A percentile compares a stretch with the other conserved stretches of the same genome.
Evolutionary conservation across 2,888 invertebrate species (phyloP).

Genomic region (Thymelicus acteon): DNA sequence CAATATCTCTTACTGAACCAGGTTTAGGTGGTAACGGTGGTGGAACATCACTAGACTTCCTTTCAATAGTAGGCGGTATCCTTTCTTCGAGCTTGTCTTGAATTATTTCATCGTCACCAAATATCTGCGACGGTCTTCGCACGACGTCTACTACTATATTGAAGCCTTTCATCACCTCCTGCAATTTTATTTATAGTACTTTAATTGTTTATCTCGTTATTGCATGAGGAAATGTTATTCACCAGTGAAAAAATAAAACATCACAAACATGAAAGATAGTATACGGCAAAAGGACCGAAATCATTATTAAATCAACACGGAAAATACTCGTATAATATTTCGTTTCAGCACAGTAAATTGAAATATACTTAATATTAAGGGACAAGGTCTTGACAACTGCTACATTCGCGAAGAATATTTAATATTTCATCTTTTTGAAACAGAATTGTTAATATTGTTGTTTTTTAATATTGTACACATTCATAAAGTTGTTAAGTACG

Average conservation of each 20-base stretch:
- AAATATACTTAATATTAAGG: conserved; percentile 50
- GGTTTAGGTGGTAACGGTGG: conserved; percentile 77
- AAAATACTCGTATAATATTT: conserved; percentile 57
- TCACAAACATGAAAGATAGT: conserved; percentile 51
- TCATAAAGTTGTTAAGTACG: too few species aligned
- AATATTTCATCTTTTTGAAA: conserved; percentile 27
- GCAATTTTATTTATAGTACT: conserved; percentile 52
- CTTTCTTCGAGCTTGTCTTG: conserved; percentile 52
- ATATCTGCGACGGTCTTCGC: conserved; percentile 88
- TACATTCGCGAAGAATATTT: conserved; percentile 25
- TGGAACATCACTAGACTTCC: conserved; percentile 71
- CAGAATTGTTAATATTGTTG: background rate
- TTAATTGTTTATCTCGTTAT: background rate
- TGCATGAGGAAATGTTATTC: conserved; percentile 39
- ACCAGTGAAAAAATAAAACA: conserved; percentile 46
- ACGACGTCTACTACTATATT: conserved; percentile 92
- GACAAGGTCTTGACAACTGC: conserved; percentile 43
- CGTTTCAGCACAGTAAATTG: conserved; percentile 50
- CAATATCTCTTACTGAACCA: conserved; percentile 59
- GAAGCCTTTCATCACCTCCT: conserved; percentile 94
- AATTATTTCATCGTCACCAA: conserved; percentile 81
- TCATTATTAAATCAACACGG: conserved; percentile 59
- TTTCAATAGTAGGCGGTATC: conserved; percentile 57
- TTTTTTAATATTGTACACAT: background rate
- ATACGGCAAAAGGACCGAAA: conserved; percentile 53